Conservation (phyloP, 1,140 invertebrate genomes). For the Apis cerana region DNA sequence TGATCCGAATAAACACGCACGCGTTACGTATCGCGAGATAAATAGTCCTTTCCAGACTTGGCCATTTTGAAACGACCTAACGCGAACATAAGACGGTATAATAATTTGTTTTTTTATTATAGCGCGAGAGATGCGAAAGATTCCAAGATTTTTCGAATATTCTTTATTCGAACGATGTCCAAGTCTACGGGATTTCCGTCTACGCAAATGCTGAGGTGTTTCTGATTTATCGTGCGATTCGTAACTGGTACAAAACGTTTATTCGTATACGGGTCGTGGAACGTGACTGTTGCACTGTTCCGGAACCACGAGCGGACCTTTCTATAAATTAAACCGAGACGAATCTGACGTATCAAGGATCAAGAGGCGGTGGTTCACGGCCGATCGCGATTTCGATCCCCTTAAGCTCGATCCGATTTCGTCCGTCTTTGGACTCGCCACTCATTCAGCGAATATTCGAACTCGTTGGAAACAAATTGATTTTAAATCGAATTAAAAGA, state of each 20-base stretch:
- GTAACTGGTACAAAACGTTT: constrained; percentile 7
- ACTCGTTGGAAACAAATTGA: background rate
- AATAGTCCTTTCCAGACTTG: background rate
- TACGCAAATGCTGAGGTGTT: background rate
- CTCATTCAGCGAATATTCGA: background rate
- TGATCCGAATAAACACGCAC: too few relatives aligned
- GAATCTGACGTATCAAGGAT: constrained; percentile 58
- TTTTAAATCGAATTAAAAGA: background rate
- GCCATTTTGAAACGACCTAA: too few relatives aligned
- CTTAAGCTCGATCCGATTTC: background rate
- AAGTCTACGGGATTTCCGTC: background rate
- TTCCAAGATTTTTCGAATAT: background rate
- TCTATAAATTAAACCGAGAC: constrained; percentile 46
- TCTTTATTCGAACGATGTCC: too few relatives aligned
- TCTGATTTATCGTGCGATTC: constrained; percentile 13
- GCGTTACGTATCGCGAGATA: background rate
- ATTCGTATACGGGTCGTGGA: background rate
- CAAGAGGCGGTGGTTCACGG: constrained; percentile 39
- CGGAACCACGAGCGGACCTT: constrained; percentile 42
- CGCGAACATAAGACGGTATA: too few relatives aligned
- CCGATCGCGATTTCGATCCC: background rate
- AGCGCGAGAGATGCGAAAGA: background rate
- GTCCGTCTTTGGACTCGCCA: background rate
- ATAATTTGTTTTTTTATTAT: background rate
- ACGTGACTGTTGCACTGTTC: constrained; percentile 21